Conservation (phyloP, 1,140 invertebrate species). For the Zaprionus nigranus region DNA sequence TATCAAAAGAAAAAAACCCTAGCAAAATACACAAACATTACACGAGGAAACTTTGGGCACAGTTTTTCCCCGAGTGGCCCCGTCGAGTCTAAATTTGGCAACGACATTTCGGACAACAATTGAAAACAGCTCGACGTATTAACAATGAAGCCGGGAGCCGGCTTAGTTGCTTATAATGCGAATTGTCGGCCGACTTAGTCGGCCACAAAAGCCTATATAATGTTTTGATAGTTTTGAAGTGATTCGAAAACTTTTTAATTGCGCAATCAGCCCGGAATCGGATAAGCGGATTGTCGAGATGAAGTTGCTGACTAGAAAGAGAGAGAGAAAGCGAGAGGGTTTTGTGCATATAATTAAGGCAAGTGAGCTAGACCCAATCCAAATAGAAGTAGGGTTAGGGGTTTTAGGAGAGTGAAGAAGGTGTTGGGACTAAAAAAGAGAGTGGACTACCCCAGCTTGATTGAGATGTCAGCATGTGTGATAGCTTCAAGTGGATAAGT, state of each 20-base stretch:
- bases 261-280: slow-evolving; percentile 27
- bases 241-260: slow-evolving; percentile 67
- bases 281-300: slow-evolving; percentile 1
- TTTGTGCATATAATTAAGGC: background rate
- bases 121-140: slow-evolving; percentile 54
- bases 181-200: slow-evolving; percentile 31
- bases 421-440: background rate
- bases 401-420: background rate
- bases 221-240: slow-evolving; percentile 47
- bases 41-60: slow-evolving; percentile 35
- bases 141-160: slow-evolving; percentile 31
- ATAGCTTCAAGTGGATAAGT: background rate
- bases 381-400: background rate
- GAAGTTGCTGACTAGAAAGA: background rate
- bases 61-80: slow-evolving; percentile 17
- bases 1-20: slow-evolving; percentile 12
- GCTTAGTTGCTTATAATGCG: slow-evolving; percentile 4
- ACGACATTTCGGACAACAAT: slow-evolving; percentile 39
- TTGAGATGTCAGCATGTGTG: background rate
- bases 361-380: background rate
- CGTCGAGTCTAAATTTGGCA: slow-evolving; percentile 26
- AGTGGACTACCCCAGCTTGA: background rate
- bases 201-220: slow-evolving; percentile 41
- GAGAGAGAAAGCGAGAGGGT: background rate
- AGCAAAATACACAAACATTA: slow-evolving; percentile 32